These are phyloP conservation scores for Phlogophora meticulosa DNA, from an alignment of 2,888 invertebrate genomes.

Conservation along the genomic window DNA sequence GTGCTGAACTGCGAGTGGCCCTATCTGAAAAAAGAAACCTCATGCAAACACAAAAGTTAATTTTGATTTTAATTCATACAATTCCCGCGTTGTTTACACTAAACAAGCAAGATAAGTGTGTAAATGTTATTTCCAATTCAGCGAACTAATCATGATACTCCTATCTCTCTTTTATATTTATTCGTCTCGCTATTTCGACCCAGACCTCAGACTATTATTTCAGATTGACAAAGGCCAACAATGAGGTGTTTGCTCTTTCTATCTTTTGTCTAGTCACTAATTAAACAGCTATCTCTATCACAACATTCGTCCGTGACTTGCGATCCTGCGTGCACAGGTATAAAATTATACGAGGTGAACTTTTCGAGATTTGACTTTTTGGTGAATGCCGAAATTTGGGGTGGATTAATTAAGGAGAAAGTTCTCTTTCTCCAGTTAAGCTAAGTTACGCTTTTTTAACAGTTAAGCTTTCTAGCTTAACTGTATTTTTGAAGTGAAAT, in stretches of 20 bases:
- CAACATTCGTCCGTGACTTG: constrained; percentile 13
- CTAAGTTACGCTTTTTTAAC: too few relatives aligned
- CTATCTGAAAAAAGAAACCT: too few relatives aligned
- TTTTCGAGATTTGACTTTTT: not conserved
- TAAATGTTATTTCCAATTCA: constrained; percentile 37
- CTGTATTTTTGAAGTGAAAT: too few relatives aligned
- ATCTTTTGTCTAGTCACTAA: constrained; percentile 32
- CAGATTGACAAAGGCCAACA: constrained; percentile 46
- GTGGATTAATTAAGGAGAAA: too few relatives aligned
- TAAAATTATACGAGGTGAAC: too few relatives aligned
- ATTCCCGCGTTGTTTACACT: constrained; percentile 3
- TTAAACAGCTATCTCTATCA: constrained; percentile 48
- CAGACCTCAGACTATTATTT: constrained; percentile 39
- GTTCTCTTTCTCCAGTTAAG: too few relatives aligned
- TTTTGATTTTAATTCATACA: constrained; percentile 1
- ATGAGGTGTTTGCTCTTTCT: constrained; percentile 27
- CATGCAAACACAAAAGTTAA: constrained; percentile 2
- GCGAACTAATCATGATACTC: constrained; percentile 14
- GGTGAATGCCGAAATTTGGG: not conserved
- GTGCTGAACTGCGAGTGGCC: too few relatives aligned
- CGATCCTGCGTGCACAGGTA: not conserved
- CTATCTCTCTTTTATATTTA: constrained; percentile 35
- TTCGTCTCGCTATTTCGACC: constrained; percentile 28
- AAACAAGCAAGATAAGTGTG: not conserved
- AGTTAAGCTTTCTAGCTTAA: too few relatives aligned